Evolutionary conservation across 2,888 invertebrate genomes (phyloP).

Genomic region (Lydus trimaculatus): DNA sequence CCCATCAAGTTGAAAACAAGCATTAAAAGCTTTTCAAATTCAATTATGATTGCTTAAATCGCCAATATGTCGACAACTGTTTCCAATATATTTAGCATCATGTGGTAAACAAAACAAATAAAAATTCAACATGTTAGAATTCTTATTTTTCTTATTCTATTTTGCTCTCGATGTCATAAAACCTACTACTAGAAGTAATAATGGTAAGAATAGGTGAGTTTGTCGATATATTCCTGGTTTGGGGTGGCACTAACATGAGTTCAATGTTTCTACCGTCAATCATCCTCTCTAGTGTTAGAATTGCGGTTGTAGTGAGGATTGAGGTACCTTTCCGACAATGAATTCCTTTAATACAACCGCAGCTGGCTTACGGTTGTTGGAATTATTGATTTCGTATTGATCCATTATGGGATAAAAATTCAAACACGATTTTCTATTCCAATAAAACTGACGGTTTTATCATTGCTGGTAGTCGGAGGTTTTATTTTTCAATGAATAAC

Average conservation of each 20-base stretch:
- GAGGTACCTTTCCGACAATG: neutral
- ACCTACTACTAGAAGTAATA: neutral
- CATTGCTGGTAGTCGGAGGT: neutral
- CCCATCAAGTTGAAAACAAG: neutral
- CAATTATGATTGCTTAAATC: no score
- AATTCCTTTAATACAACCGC: neutral
- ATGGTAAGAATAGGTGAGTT: neutral
- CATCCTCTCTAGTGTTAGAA: neutral
- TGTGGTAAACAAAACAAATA: neutral
- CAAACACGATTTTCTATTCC: neutral
- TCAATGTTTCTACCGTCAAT: neutral
- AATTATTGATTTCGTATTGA: slow-evolving; percentile 7
- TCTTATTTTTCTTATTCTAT: no score
- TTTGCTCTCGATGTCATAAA: neutral
- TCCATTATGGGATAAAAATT: neutral
- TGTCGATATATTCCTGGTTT: neutral
- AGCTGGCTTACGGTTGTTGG: neutral
- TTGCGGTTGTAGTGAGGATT: neutral
- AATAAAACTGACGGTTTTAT: neutral
- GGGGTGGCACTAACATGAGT: slow-evolving; percentile 4
- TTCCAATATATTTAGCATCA: slow-evolving; percentile 21
- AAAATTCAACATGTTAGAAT: neutral
- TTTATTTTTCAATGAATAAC: neutral
- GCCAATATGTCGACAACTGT: no score
- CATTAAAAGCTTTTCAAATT: slow-evolving; percentile 31